A percentile compares a stretch with the other conserved stretches of the same genome.
Evolutionary conservation across 2,797 vertebrate species (phyloP).

Genomic region (Hoplostethus mediterraneus): DNA sequence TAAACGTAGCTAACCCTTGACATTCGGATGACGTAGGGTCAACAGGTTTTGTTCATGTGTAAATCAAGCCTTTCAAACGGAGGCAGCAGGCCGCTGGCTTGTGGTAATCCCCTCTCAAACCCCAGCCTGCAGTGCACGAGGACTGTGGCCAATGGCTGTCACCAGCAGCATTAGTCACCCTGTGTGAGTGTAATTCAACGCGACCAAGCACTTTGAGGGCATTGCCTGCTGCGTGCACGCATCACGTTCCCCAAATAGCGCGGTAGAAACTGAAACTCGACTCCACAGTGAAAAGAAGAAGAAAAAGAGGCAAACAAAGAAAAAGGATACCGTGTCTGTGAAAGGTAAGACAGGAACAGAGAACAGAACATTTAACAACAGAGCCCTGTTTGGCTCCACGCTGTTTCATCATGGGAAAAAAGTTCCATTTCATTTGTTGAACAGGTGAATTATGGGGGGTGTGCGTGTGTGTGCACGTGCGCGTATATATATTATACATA

Average conservation of each 20-base stretch:
- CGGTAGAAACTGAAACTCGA: background rate
- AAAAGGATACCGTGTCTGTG: no score
- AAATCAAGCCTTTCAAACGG: background rate
- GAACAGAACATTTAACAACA: background rate
- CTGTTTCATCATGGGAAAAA: no score
- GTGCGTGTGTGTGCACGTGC: no score
- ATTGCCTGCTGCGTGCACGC: background rate
- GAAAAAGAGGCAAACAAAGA: background rate
- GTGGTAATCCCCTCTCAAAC: background rate
- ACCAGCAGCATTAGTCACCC: background rate
- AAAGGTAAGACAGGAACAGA: background rate
- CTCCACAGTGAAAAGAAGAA: no score
- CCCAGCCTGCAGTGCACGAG: background rate
- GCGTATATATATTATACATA: no score
- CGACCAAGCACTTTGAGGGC: background rate
- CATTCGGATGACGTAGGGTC: background rate
- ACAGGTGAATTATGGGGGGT: no score
- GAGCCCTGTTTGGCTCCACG: no score
- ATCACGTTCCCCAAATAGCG: no score
- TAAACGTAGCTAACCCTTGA: background rate
- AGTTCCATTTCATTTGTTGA: no score
- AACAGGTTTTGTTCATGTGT: background rate
- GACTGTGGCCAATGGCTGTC: background rate
- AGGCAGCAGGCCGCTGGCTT: background rate
- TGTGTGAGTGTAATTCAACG: background rate